Evolutionary conservation across 2,888 invertebrate species (phyloP).

Genomic region (Mesochorus sp.): DNA sequence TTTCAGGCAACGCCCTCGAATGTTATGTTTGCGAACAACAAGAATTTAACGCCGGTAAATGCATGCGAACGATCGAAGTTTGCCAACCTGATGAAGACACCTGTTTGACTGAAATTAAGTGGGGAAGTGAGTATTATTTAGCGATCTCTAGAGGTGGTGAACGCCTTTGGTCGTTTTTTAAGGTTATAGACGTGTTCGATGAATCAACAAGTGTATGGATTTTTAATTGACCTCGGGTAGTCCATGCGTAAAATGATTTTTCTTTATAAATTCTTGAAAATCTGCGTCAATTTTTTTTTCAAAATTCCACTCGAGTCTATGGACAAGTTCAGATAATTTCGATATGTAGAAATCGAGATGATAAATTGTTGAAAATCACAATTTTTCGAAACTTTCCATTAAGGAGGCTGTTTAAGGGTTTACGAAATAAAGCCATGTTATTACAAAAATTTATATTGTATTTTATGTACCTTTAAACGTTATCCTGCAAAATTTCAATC

Average conservation of each 20-base stretch:
- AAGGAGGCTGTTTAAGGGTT: too few relatives aligned
- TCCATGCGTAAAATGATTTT: neutral
- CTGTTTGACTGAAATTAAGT: slow-evolving; percentile 94
- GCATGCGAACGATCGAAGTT: slow-evolving; percentile 94
- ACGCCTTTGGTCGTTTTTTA: slow-evolving; percentile 34
- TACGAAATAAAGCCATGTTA: too few relatives aligned
- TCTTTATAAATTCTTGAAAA: neutral
- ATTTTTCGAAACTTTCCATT: too few relatives aligned
- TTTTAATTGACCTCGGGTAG: neutral
- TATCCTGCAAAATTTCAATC: too few relatives aligned
- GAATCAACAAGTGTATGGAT: neutral
- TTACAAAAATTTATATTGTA: too few relatives aligned
- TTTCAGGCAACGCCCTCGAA: slow-evolving; percentile 88
- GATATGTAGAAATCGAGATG: too few relatives aligned
- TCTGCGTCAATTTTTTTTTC: slow-evolving; percentile 15
- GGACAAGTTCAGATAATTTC: too few relatives aligned
- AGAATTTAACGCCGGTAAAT: slow-evolving; percentile 96
- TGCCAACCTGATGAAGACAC: slow-evolving; percentile 94
- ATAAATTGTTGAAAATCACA: too few relatives aligned
- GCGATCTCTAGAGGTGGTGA: neutral
- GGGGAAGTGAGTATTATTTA: slow-evolving; percentile 89
- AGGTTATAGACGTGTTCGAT: slow-evolving; percentile 56
- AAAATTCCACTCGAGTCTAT: too few relatives aligned
- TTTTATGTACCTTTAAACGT: too few relatives aligned
- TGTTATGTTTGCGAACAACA: slow-evolving; percentile 98